Base-by-base conservation (phyloP, 2,888 invertebrate species). In the Andrena hattorfiana region DNA sequence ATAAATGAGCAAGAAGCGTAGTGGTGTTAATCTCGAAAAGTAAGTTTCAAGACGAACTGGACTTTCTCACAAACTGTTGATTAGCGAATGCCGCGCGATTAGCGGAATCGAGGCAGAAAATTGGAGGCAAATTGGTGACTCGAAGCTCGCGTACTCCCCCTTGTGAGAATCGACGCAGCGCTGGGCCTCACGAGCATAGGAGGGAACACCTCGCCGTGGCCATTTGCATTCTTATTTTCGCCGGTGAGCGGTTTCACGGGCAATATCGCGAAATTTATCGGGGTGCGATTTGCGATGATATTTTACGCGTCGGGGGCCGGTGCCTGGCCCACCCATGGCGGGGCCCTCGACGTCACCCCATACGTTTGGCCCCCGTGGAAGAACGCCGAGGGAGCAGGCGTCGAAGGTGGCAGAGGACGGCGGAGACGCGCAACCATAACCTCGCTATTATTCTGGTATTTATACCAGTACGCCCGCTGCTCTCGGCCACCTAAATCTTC, bases 251-350 rank as follows among this genome's bases (percentile, higher is more conserved):
- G 87, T 91, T 90, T 91, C 89, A 88, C 90, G 90, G 89, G 89
- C 89, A 89, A 91, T 92, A 92, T 89, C 86, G 89, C 86, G 86
- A 92, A 93, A 93, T 92, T 93, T 92, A 92, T 93, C 91, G 92
- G 88, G 90, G 85, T 90, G 90, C 89, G 88, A 88, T 91, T 84
- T 88, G 92, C 90, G 91, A 92, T 92, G 92, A 92, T 93, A 92
- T 92, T 92, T 92, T 92, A 92, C 92, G 89, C 90, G 90, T 82
- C 85, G 88, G 81, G 87, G 87, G 85, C 89, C 54, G 54, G 72
- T 71, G 77, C 80, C 70, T 87, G 85, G 91, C 88, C 91, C 91
- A 91, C 91, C 91, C 91, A 91, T 91, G 91, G 91, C 69, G 91
- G 89, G 85, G 71, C 83, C 89, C 80, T 42, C 84, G 83, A 87